These are phyloP conservation scores for Lordiphosa andalusiaca DNA, from an alignment of 2,888 invertebrate species.

Conservation along the genomic window DNA sequence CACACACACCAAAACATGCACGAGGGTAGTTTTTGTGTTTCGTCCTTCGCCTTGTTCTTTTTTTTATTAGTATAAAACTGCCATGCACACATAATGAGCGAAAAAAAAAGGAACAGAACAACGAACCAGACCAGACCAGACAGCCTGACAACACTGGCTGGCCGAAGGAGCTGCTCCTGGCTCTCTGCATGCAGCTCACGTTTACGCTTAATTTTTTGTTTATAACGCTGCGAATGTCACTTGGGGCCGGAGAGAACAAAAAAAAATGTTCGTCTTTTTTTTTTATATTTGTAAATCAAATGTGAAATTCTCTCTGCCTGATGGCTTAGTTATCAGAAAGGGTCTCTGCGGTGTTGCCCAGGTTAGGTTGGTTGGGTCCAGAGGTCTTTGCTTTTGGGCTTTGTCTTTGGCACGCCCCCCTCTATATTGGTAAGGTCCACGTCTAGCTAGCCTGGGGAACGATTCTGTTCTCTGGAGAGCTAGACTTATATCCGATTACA, in stretches of 20 bases:
- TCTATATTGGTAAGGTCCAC: slow-evolving; percentile 2
- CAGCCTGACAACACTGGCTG: slow-evolving; percentile 22
- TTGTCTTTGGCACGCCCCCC: slow-evolving; percentile 34
- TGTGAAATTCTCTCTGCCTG: slow-evolving; percentile 54
- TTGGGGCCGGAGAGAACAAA: slow-evolving; percentile 30
- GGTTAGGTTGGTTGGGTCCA: slow-evolving; percentile 9
- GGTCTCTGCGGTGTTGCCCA: slow-evolving; percentile 9
- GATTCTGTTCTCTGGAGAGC: slow-evolving; percentile 48
- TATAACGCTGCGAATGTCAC: slow-evolving; percentile 60
- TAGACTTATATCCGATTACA: slow-evolving; percentile 71
- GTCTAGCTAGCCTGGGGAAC: slow-evolving; percentile 5
- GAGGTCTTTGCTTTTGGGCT: slow-evolving; percentile 27
- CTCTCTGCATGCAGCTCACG: slow-evolving; percentile 57
- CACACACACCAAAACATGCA: slow-evolving; percentile 19
- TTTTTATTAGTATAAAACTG: slow-evolving; percentile 29
- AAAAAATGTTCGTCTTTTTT: slow-evolving; percentile 4
- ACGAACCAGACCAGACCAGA: slow-evolving; percentile 16
- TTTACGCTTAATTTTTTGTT: slow-evolving; percentile 73
- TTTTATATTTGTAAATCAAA: slow-evolving; percentile 51
- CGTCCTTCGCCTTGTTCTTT: slow-evolving; percentile 19
- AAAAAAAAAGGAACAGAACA: slow-evolving; percentile 40
- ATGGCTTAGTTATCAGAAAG: slow-evolving; percentile 40
- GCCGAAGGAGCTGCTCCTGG: slow-evolving; percentile 1
- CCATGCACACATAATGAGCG: slow-evolving; percentile 61
- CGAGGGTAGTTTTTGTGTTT: slow-evolving; percentile 55